Evolutionary conservation across 2,797 vertebrate species (phyloP), one percentile per base, ranked within the genome.

Genomic region (Hoplostethus mediterraneus): DNA sequence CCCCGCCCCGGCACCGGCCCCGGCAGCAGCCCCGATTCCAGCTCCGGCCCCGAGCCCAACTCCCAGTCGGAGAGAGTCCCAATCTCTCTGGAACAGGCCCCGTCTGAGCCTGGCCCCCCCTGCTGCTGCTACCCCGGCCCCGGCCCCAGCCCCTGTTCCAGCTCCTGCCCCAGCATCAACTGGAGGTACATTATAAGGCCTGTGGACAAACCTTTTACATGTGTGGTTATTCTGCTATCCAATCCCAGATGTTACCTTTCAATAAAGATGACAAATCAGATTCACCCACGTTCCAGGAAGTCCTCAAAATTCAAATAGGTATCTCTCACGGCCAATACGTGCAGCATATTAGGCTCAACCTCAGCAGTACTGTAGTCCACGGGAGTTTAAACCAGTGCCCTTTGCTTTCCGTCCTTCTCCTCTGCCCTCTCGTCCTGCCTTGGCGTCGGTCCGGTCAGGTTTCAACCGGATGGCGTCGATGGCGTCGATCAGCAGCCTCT

Each of bases 391-490:
- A 21, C 21, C 21, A 21, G 21, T 21, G 21, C 21, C 45, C 0
- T 14, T 55, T 49, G 3, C 28, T 63, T 28, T 14, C 30, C 5
- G 11, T 42, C 25, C 45, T n/a, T 52, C 7, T 69, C 40, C 21
- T 21, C 21, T 21, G 21, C 21, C 21, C 21, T 21, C 21, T 21
- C 21, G 4, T 9, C 7, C 44, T 51, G 9, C 2, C 13, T 14
- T 38, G 33, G 31, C 8, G 17, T 7, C 48, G 40, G 0, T 30
- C 33, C 2, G 45, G 0, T 68, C 86, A 90, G 90, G 67, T 53
- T 94, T 93, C 75, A 91, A 75, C 64, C 88, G 92, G 36, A 92
- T 94, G 93, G 48, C 86, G 0, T 94, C 91, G 21, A 21, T 21
- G 21, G 21, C 21, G 21, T 21, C 21, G 0, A 90, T 94, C 77